phyloP scores from a whole-genome alignment of 2,113 vertebrate species.

The Bolborhynchus lineola region DNA sequence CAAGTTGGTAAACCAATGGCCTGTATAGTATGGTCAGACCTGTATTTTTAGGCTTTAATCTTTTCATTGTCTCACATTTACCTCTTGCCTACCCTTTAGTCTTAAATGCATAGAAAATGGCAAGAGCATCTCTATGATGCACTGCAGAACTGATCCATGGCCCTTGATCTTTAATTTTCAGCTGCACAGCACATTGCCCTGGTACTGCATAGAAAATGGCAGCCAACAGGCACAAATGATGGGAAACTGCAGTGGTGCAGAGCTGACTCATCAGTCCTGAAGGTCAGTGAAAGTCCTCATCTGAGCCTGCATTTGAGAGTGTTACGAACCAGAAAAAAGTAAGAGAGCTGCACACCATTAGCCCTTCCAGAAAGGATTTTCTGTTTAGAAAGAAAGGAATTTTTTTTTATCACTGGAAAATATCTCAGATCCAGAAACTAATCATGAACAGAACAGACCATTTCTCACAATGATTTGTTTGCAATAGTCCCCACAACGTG shows the following conservation, averaged over 20 bases:
- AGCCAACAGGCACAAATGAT: fast-evolving
- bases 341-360: neutral
- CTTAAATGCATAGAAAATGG: neutral
- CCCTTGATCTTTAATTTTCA: neutral
- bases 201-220: neutral
- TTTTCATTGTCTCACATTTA: neutral
- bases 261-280: constrained; percentile 42
- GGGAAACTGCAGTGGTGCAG: constrained; percentile 33
- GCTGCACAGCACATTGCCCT: neutral
- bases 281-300: neutral
- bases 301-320: neutral
- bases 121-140: neutral
- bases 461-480: neutral
- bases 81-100: neutral
- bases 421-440: neutral
- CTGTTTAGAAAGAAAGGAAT: neutral
- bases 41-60: neutral
- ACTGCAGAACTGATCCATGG: neutral
- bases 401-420: neutral
- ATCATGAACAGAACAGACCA: neutral
- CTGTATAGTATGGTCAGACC: fast-evolving
- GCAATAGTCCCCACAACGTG: neutral
- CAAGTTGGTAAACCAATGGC: neutral
- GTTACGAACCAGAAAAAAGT: neutral
- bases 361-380: neutral